Conservation (phyloP, 2,113 vertebrate genomes). For the Cryptotis parvus region DNA sequence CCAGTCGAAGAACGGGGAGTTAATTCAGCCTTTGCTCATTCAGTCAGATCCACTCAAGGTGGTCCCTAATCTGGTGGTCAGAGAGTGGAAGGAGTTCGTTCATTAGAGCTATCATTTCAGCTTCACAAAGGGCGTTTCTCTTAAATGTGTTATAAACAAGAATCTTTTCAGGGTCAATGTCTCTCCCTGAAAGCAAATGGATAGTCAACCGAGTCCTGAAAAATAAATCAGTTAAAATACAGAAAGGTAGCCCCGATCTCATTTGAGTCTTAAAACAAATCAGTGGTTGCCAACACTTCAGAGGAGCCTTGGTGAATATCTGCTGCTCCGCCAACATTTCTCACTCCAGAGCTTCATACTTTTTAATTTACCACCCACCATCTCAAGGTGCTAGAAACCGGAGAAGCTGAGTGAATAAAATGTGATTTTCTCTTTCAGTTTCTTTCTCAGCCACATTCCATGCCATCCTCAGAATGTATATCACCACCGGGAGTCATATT, state of each 20-base stretch:
- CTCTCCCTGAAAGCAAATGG: conserved; percentile 46
- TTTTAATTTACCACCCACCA: conserved; percentile 23
- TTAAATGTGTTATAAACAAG: conserved; percentile 15
- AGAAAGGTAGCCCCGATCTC: background rate
- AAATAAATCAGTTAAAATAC: conserved; percentile 6
- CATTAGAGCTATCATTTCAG: conserved; percentile 48
- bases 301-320: background rate
- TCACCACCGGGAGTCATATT: conserved; percentile 69
- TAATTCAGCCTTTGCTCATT: conserved; percentile 7
- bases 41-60: conserved; percentile 7
- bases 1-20: conserved; percentile 16
- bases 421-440: conserved; percentile 61
- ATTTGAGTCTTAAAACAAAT: conserved; percentile 33
- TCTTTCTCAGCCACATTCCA: conserved; percentile 57
- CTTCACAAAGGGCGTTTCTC: conserved; percentile 17
- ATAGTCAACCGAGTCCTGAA: background rate
- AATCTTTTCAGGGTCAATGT: conserved; percentile 12
- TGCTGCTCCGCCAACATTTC: background rate
- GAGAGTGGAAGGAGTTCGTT: conserved; percentile 18
- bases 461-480: conserved; percentile 20
- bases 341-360: background rate
- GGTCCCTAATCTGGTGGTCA: conserved; percentile 5
- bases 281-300: too few species aligned
- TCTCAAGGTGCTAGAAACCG: conserved; percentile 36
- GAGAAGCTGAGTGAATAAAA: background rate